Evolutionary conservation across 2,797 vertebrate genomes (phyloP).

Genomic region (Ceryle rudis): DNA sequence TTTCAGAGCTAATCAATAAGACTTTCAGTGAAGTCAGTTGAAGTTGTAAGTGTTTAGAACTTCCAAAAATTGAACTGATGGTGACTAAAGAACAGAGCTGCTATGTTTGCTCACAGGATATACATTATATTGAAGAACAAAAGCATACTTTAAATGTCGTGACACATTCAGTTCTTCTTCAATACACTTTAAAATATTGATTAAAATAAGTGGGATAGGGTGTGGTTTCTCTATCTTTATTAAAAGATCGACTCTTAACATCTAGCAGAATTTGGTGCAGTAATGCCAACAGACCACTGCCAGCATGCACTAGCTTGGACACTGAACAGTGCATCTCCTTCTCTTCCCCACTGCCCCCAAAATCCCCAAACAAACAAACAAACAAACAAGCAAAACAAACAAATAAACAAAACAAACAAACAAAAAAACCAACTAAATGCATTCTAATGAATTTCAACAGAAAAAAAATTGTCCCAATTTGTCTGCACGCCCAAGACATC

Average conservation of each 20-base stretch:
- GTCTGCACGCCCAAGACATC: constrained; percentile 43
- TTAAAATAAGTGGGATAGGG: background rate
- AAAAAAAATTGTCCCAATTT: constrained; percentile 25
- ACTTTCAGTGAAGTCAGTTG: background rate
- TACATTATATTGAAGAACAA: background rate
- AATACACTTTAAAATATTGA: no score
- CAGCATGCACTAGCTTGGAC: background rate
- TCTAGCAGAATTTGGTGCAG: background rate
- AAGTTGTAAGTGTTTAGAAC: constrained; percentile 1
- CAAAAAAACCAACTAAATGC: background rate
- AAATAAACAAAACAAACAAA: no score
- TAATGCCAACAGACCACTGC: background rate
- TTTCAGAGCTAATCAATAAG: constrained; percentile 44
- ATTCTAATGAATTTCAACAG: constrained; percentile 44
- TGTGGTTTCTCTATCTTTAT: background rate
- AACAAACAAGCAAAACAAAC: no score
- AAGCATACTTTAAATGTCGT: background rate
- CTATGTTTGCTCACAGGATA: background rate
- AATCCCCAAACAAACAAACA: background rate
- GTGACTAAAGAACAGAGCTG: background rate
- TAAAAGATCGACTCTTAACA: background rate
- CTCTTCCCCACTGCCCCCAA: constrained; percentile 10
- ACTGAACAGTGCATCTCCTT: background rate
- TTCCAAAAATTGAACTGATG: background rate
- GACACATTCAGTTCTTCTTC: background rate